Evolutionary conservation across 2,113 vertebrate genomes (phyloP).

Genomic region (Sphyrna mokarran): DNA sequence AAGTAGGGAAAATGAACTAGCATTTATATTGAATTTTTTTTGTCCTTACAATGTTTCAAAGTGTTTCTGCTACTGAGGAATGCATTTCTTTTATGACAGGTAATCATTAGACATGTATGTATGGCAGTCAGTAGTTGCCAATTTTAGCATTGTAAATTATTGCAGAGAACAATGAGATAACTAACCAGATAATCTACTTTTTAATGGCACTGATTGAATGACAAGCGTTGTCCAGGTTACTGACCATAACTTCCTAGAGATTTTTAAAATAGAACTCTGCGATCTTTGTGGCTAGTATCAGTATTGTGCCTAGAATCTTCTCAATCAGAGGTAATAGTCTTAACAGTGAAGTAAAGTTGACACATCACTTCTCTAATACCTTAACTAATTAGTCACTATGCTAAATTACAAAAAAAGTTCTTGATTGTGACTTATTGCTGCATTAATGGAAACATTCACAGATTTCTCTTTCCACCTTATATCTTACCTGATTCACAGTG

Average conservation of each 20-base stretch:
- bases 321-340: neutral
- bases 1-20: neutral
- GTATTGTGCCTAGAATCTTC: neutral
- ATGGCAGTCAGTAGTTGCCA: neutral
- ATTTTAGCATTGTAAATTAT: neutral
- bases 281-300: neutral
- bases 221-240: neutral
- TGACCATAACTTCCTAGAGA: neutral
- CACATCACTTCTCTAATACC: neutral
- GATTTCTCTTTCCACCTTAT: neutral
- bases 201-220: neutral
- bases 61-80: neutral
- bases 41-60: neutral
- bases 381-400: neutral
- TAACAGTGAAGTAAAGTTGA: too few species aligned
- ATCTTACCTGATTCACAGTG: neutral
- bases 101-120: neutral
- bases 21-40: neutral
- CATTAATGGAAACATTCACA: neutral
- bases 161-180: neutral
- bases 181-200: neutral
- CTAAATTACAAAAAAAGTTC: neutral
- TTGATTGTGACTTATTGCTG: neutral
- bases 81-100: neutral
- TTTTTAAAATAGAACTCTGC: neutral